Percentiles rank a stretch among this genome's conserved stretches.
Conservation (phyloP, 2,888 invertebrate genomes). For the Phorcus lineatus region DNA sequence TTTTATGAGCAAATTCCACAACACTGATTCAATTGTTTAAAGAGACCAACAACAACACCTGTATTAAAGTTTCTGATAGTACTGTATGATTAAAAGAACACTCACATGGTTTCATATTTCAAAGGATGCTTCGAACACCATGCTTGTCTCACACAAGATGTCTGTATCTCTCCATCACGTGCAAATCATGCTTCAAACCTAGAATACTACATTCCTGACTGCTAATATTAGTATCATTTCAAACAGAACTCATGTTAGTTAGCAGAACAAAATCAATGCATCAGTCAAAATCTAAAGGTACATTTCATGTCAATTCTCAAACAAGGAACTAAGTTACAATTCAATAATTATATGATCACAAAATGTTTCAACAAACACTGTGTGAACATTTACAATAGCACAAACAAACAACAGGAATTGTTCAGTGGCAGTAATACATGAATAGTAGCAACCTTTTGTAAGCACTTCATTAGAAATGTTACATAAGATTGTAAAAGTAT, state of each 20-base stretch:
- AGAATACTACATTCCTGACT: slow-evolving; percentile 2
- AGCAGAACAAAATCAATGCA: no score
- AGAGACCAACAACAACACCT: no score
- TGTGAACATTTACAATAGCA: slow-evolving; percentile 14
- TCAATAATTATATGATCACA: neutral
- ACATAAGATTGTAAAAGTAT: neutral
- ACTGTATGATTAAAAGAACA: no score
- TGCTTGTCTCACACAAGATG: neutral
- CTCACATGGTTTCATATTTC: no score
- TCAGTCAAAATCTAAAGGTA: neutral
- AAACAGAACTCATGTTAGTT: neutral
- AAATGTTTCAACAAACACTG: slow-evolving; percentile 22
- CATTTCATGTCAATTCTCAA: neutral
- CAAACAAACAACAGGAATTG: neutral
- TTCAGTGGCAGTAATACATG: slow-evolving; percentile 1
- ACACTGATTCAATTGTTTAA: no score
- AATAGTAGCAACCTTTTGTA: neutral
- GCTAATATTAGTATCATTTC: neutral
- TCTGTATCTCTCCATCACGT: neutral
- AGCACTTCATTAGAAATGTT: neutral
- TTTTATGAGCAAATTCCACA: no score
- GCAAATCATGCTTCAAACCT: neutral
- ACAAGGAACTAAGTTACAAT: neutral
- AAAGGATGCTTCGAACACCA: neutral
- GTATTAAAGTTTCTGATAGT: no score